phyloP scores from a whole-genome alignment of 2,113 vertebrate species.

The Falco punctatus region DNA sequence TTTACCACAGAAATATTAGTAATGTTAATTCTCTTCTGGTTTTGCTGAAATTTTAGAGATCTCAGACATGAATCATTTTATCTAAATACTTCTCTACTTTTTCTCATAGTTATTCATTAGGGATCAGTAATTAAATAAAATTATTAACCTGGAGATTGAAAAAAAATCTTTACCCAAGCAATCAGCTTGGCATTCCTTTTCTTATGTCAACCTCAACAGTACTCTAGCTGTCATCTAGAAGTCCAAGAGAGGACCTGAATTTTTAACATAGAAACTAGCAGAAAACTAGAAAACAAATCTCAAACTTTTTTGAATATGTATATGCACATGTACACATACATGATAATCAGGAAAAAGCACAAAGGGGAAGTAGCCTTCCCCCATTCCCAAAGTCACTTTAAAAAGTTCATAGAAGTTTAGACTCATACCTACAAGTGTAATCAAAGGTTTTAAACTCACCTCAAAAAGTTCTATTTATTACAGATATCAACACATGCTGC shows the following conservation, averaged over 20 bases:
- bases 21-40: not conserved
- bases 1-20: not conserved
- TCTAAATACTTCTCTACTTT: not conserved
- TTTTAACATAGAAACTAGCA: not conserved
- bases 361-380: fast-evolving
- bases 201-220: not conserved
- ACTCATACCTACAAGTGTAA: not conserved
- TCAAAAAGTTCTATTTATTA: not conserved
- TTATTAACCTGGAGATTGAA: not conserved
- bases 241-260: not conserved
- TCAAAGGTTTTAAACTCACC: not conserved
- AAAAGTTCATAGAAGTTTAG: not conserved
- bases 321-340: not conserved
- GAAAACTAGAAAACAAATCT: not conserved
- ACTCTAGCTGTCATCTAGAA: not conserved
- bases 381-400: not conserved
- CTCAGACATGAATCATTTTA: not conserved
- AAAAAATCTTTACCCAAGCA: not conserved
- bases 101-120: not conserved
- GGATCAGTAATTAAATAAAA: not conserved
- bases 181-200: not conserved
- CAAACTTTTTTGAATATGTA: not conserved
- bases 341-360: fast-evolving
- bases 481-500: not conserved
- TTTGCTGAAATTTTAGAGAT: not conserved